phyloP scores from a whole-genome alignment of 2,113 vertebrate genomes.

The Leptocoma aspasia region DNA sequence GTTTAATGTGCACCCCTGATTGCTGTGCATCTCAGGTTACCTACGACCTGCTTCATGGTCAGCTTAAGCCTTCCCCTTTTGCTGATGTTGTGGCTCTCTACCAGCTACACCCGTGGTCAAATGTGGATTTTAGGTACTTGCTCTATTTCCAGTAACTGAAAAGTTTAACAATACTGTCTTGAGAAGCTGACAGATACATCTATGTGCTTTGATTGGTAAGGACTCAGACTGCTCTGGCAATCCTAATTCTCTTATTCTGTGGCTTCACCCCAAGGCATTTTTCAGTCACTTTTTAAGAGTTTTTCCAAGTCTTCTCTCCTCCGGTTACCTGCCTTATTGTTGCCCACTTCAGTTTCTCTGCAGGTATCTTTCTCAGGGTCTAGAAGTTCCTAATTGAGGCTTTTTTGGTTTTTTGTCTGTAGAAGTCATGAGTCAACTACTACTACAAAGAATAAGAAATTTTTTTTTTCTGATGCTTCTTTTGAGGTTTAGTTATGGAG shows the following conservation, averaged over 20 bases:
- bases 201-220: neutral
- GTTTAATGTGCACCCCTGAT: neutral
- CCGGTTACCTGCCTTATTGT: neutral
- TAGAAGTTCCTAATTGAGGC: fast-evolving
- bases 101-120: fast-evolving
- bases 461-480: neutral
- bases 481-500: neutral
- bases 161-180: neutral
- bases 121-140: neutral
- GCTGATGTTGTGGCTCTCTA: fast-evolving
- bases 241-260: neutral
- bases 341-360: neutral
- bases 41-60: neutral
- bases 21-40: neutral
- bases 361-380: neutral
- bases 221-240: neutral
- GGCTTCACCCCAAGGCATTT: neutral
- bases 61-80: neutral
- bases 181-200: neutral
- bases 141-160: neutral
- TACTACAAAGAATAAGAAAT: neutral
- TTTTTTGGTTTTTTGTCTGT: neutral
- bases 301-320: neutral
- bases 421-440: neutral
- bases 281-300: neutral